Evolutionary conservation across 2,113 vertebrate genomes (phyloP), one percentile per base, ranked within the genome.

Genomic region (Circaetus gallicus): DNA sequence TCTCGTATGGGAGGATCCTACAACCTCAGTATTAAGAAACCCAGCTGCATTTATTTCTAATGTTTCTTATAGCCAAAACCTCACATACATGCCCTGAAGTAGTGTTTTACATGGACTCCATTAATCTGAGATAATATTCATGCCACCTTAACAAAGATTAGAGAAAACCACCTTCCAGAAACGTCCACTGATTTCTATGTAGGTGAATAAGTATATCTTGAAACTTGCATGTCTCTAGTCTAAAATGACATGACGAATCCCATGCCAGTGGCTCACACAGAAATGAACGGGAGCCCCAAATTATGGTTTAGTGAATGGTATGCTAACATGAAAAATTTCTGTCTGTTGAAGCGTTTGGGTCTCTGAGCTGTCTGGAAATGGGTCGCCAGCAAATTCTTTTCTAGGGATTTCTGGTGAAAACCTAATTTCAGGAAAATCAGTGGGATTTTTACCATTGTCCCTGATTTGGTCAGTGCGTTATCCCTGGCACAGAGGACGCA

Each of bases 151-250:
- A 77, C 72, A 80, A 50, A 56, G 19, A 13, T 7, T 42, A 73
- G 53, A 77, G 42, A 52, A 84, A 85, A 49, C 1, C 1, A 10
- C 2, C 5, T 17, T 66, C 6, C 25, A 83, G 47, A 67, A 92
- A 49, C 0, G 0, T 19, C 6, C 12, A 24, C 24, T 1, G 1
- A 38, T 81, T 77, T 78, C 22, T 55, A 1, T 12, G 10, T 7
- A 42, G 69, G 19, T 65, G 22, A 77, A 18, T 12, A 59, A 43
- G 14, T 5, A 12, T 4, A 13, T 34, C 38, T 9, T 50, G 50
- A 89, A 86, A 76, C 22, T 45, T 56, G 4, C 9, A 58, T 8
- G 34, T 83, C 9, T 77, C 18, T 38, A 14, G 16, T 65, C 18
- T n/a, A 31, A 88, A 95, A 72, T 21, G 25, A 9, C 11, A 18